Evolutionary conservation across 2,797 vertebrate species (phyloP).

Genomic region (Hyperoplus immaculatus): DNA sequence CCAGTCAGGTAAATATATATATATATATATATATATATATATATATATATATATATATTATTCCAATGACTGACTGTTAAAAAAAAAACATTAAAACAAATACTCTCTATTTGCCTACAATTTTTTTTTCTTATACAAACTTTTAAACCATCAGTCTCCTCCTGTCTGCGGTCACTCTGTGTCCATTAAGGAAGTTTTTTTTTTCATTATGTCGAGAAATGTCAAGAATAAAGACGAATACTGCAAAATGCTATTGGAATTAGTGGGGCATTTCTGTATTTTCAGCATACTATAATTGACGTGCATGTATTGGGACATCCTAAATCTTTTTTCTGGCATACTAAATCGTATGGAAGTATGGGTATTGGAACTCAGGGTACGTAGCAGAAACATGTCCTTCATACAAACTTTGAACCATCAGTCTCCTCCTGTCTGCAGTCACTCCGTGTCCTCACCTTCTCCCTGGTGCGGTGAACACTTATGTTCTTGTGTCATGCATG

Average conservation of each 20-base stretch:
- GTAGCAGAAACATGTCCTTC: too few species aligned
- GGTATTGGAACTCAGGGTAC: too few species aligned
- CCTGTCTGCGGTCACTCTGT: neutral
- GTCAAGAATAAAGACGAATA: too few species aligned
- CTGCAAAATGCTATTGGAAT: too few species aligned
- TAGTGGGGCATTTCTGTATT: too few species aligned
- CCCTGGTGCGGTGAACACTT: conserved; percentile 17
- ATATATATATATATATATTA: neutral
- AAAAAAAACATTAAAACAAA: neutral
- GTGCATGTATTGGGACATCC: too few species aligned
- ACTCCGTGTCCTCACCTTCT: neutral
- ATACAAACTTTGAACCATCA: neutral
- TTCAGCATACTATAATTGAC: too few species aligned
- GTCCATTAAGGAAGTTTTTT: neutral
- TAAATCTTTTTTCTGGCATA: too few species aligned
- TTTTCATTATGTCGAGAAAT: too few species aligned
- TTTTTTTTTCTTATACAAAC: neutral
- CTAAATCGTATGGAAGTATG: too few species aligned
- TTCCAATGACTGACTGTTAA: neutral
- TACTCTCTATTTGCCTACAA: neutral
- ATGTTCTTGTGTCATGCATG: conserved; percentile 31
- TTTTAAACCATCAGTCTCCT: neutral
- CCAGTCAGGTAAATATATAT: neutral
- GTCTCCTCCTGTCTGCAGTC: conserved; percentile 6
- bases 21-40: neutral